Evolutionary conservation across 2,797 vertebrate species (phyloP), one percentile per base, ranked within the genome.

Genomic region (Psittacula derbiana): DNA sequence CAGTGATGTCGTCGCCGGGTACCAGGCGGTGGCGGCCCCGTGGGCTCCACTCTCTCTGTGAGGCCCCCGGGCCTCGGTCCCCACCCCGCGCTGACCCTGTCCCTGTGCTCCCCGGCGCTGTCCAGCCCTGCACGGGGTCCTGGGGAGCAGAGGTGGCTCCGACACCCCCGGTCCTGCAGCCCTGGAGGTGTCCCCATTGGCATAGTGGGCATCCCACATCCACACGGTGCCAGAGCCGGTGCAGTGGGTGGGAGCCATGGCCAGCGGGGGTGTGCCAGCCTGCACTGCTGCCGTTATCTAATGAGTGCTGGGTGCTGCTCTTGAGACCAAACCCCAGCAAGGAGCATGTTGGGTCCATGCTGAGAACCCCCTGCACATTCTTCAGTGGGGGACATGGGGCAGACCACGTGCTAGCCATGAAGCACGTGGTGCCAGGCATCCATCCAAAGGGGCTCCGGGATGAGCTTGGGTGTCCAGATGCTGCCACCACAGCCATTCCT

Each of bases 1-100:
- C 88, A 67, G 92, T 95, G 93, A 94, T 96, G 95, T 95, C 92
- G 94, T 95, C 73, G 88, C 73, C 31, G 91, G 85, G 93, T 95
- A 95, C 86, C 83, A 88, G 81, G 91, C 71, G 60, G 86, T 1
- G 43, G 92, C 84, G 60, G 90, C 91, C 85, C 96, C 86, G 81
- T 53, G 69, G 96, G 93, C 92, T 90, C 64, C 0, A 11, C 40
- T 49, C 78, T 89, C 90, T 64, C 47, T 2, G 36, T 55, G 88
- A 85, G 85, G 72, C 91, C 82, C 72, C 60, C 4, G 50, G 47
- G 44, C 69, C 44, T 67, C 3, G 8, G 0, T 65, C 40, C 47
- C 46, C 53, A 44, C 60, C 33, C 57, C 43, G 3, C 38, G 43
- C 74, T 78, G 80, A 50, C 60, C 41, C 58, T 6, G 1, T 4